A percentile compares a stretch with the other conserved stretches of the same genome.
These are phyloP conservation scores for Leucophora obtusa DNA, from an alignment of 2,888 invertebrate genomes.

Conservation along the genomic window DNA sequence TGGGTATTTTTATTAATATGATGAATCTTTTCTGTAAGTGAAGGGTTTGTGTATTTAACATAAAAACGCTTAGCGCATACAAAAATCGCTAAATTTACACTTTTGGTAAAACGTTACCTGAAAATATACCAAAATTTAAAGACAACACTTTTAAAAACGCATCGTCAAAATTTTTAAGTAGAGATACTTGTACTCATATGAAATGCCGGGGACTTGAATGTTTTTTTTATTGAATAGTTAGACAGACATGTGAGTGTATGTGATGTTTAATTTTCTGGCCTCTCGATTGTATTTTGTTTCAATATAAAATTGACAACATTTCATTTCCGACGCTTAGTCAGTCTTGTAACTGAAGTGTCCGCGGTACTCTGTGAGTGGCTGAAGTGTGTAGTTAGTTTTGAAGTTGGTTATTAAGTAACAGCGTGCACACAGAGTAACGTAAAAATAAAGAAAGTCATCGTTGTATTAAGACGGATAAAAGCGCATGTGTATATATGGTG, in stretches of 20 bases:
- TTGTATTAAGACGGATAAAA: conserved; percentile 15
- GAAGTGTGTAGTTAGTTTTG: conserved; percentile 13
- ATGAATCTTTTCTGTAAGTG: too few species aligned
- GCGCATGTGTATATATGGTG: conserved; percentile 47
- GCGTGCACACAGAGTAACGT: conserved; percentile 1
- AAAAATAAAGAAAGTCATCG: conserved; percentile 45
- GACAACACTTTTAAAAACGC: conserved; percentile 9
- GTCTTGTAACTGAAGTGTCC: conserved; percentile 67
- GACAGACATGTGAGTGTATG: conserved; percentile 19
- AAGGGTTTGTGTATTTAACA: too few species aligned
- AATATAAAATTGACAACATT: conserved; percentile 71
- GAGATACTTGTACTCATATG: conserved; percentile 2
- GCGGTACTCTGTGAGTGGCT: conserved; percentile 53
- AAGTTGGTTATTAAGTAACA: conserved; percentile 54
- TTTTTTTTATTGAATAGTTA: conserved; percentile 39
- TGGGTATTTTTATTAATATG: too few species aligned
- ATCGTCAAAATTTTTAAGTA: not conserved
- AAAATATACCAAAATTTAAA: not conserved
- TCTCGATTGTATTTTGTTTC: conserved; percentile 67
- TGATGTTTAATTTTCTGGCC: conserved; percentile 58
- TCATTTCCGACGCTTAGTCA: conserved; percentile 72
- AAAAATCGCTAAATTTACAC: not conserved
- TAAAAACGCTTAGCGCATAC: not conserved
- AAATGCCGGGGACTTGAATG: conserved; percentile 52
- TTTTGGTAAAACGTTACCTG: not conserved